These are phyloP conservation scores for Leptopterna dolabrata DNA, from an alignment of 2,888 invertebrate species.

Conservation along the genomic window DNA sequence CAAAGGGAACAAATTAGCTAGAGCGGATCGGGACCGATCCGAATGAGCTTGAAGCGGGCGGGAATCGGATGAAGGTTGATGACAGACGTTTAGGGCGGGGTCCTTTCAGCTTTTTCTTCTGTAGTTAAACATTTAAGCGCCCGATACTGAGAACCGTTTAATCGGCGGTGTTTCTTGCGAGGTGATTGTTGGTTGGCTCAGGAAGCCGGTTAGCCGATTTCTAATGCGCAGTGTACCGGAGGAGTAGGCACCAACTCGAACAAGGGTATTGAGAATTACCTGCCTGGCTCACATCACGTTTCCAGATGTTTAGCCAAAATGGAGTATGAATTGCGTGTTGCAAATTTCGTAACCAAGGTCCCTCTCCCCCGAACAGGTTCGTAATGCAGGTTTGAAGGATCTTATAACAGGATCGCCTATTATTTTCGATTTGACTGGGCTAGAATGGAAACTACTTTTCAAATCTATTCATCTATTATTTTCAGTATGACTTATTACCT, in stretches of 20 bases:
- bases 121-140: background rate
- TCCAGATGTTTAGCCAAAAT: too few relatives aligned
- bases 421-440: too few relatives aligned
- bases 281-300: too few relatives aligned
- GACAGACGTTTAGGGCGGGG: background rate
- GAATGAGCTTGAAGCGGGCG: background rate
- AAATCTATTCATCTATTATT: too few relatives aligned
- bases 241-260: background rate
- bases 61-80: background rate
- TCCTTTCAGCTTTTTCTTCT: background rate
- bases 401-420: too few relatives aligned
- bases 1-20: slow-evolving; percentile 19
- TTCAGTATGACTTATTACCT: too few relatives aligned
- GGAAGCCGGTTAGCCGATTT: background rate
- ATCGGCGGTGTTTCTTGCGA: background rate
- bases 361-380: too few relatives aligned
- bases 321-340: too few relatives aligned
- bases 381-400: too few relatives aligned
- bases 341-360: too few relatives aligned
- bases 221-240: too few relatives aligned
- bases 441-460: too few relatives aligned
- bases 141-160: background rate
- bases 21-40: background rate
- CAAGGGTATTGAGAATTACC: background rate
- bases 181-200: background rate